Evolutionary conservation across 2,113 vertebrate genomes (phyloP), one percentile per base, ranked within the genome.

Genomic region (Catharus bicknelli): DNA sequence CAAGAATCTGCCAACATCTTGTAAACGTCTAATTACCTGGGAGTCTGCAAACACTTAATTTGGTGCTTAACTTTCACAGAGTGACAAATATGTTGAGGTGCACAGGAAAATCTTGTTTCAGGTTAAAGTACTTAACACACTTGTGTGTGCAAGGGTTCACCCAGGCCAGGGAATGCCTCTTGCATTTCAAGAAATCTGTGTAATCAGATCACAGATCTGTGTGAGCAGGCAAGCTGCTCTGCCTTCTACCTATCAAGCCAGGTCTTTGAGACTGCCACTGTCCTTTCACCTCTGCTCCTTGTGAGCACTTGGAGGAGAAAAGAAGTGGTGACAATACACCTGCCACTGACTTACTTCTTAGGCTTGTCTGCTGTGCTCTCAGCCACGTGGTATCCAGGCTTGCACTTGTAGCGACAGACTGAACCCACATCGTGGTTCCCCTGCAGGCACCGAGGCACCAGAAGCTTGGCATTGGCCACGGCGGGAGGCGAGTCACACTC

Each of bases 361-460:
- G 96, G 93, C 64, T 97, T 98, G 62, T 95, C 96, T 7, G 76
- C 97, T 2, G 93, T 3, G 6, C 66, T 97, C 30, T 97, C 98
- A 0, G 70, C 93, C 17, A 98, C 97, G 0, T 99, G 98, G 93
- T 99, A 99, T 9, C 99, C 99, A 5, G 98, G 98, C 59, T 98
- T 98, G 96, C 99, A 99, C 90, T 98, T 98, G 89, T 99, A 99
- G 72, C 97, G 98, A 77, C 99, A 99, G 40, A 98, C 19, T 0
- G 98, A 98, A 66, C 99, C 99, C 70, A 99, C 98, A 0, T 99
- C 98, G 0, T 99, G 99, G 69, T 97, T 97, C 3, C 97, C 98
- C 70, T 96, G 95, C 62, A 97, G 93, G 85, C 99, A 99, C 23
- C 90, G 97, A 0, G 98, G 97, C 27, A 98, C 97, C 59, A 99